Evolutionary conservation across 2,888 invertebrate species (phyloP), one percentile per base, ranked within the genome.

Genomic region (Mesoligia furuncula): DNA sequence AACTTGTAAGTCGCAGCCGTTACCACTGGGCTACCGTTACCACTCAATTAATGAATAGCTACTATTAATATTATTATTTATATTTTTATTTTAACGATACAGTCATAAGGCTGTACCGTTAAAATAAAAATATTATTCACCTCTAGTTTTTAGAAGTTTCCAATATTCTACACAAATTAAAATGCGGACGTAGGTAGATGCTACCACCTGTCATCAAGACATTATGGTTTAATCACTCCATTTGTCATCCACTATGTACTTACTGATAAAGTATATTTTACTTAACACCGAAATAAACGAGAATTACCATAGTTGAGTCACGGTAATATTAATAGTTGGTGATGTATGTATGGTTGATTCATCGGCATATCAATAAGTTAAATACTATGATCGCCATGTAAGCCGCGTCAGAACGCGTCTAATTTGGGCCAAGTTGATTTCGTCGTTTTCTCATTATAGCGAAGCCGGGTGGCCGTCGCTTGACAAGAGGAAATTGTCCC

Each of bases 401-500:
- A 95, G 75, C 94, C 91, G 66, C 77, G 80, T 86, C 74, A 77
- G 83, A 83, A 85, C 88, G 91, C 89, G 90, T 96, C 96, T 96
- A 96, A 96, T 96, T 96, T 94, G 89, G 93, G 91, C 93, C 92
- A 90, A 92, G 93, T 95, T 93, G 93, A 93, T 93, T 95, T 95
- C 86, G 94, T 96, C 94, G 94, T 95, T 95, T 96, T 96, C 93
- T 95, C 94, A 93, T 94, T 94, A 94, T 93, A 92, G 92, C 91
- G 91, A 94, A 95, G 93, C 93, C 95, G 96, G 96, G 96, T 96
- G 96, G 96, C 94, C 96, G 91, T 87, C 93, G 91, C 89, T 93
- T 95, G 94, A 95, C 95, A 94, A 93, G 95, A 96, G 95, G 96
- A 96, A 95, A 96, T 95, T 94, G 95, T 95, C 94, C 93, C 92